Base-by-base conservation (phyloP, 2,888 invertebrate species). In the Stenurella melanura region DNA sequence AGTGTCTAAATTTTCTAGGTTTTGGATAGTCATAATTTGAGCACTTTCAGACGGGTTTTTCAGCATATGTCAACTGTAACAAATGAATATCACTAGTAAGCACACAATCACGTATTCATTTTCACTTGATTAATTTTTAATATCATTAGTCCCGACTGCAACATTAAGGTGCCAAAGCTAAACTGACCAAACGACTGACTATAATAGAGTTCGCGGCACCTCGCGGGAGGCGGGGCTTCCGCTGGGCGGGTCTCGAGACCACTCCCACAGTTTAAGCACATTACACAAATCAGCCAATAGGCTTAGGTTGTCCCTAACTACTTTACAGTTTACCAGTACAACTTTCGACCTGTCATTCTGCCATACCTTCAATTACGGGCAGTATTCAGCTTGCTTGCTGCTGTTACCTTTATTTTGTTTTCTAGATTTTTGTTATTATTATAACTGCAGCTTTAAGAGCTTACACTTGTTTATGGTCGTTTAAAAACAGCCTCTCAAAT, bases 21-120 rank as follows among this genome's bases (percentile, higher is more conserved):
- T 93, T 90, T 93, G 92, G 91, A 93, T 92, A 92, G 93, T 93
- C 93, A 93, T 93, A 89, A 92, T 93, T 92, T 92, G 92, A 90
- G 91, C 89, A 87, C 88, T 87, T 75, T 88, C 91, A 73, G 86
- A 90, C 89, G 90, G 91, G 90, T 92, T 92, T 89, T 91, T 93
- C 90, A 93, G 92, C 93, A 93, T 93, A 82, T 75, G 81, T 81
- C 77, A 75, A 74, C 11, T 17, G 56, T 58, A 56, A 66, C 30
- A 56, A 73, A 71, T 64, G 57, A 70, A 17, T 50, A 57, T 60
- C 78, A 79, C 78, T 76, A 30, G 18, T 11, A 63, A 63, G 42
- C 42, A 19, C 71, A 76, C 73, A 60, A n/a, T 72, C 74, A 75
- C 74, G 71, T 69, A 58, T 78, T 66, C 76, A 70, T 75, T 57